Base-by-base conservation (phyloP, 2,113 vertebrate genomes). In the Ornithorhynchus anatinus region DNA sequence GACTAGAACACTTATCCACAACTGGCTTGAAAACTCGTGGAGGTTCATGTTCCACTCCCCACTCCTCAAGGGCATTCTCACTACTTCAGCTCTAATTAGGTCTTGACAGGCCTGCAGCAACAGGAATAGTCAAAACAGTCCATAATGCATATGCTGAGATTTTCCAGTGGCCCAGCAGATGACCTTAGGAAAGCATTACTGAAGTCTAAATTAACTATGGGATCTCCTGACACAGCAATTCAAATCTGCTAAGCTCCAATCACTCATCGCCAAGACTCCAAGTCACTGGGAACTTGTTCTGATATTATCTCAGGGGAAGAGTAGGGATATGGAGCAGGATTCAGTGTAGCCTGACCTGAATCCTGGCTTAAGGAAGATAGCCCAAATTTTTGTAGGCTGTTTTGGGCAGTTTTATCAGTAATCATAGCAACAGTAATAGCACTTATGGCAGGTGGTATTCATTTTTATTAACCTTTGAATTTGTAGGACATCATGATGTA, bases 211-310 rank as follows among this genome's bases (percentile, higher is more conserved):
- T 3, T 84, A 82, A 68, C 32, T 14, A 16, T 2, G 16, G 31
- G 48, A 52, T 60, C 58, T 82, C 43, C 64, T 83, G 72, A 56
- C 65, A 56, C 58, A 68, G 70, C 77, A 68, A 51, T 20, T 40
- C 64, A 58, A 67, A 57, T 22, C 35, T 73, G 62, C 62, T 59
- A 84, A 83, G 58, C 65, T 62, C 72, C 79, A 80, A 84, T 75
- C 71, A 75, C 77, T 81, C 71, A 61, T 48, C 62, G 70, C 27
- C 19, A 43, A 50, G 83, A 82, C 31, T 60, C 73, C 77, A 84
- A 77, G 51, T 58, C 25, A 13, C 7, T 42, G 67, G 78, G 84
- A 87, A 86, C 72, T 58, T 51, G 72, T 44, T 38, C 52, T 77
- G 62, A 39, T 11, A 3, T 0, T 6, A 72, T 84, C 75, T 80